Base-by-base conservation (phyloP, 2,888 invertebrate genomes). In the Ichneumoninae sp. region DNA sequence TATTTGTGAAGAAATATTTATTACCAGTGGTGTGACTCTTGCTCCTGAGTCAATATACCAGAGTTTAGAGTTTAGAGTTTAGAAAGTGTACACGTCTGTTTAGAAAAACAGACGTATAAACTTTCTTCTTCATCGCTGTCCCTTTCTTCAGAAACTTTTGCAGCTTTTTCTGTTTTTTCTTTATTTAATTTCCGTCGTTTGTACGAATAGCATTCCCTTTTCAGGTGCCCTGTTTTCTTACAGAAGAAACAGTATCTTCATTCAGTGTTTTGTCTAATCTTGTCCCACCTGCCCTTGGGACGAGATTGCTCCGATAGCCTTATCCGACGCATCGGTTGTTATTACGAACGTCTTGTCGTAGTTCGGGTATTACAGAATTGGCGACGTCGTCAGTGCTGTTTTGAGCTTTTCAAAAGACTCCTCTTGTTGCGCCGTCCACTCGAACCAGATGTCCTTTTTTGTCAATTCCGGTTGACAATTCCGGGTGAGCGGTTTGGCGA, bases 1-100 rank as follows among this genome's bases (percentile, higher is more conserved):
- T 3, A 5, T 4, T 7, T 7, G 69, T 26, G 36, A 85, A 86
- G 50, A 84, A 84, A 0, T 62, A 26, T 26, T 68, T 75, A 26
- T 84, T 16, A 13, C 80, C 78, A 0, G 74, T 78, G 84, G 86
- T 87, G 47, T 88, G 86, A 54, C 84, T 82, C 3, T 86, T 1
- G 87, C 88, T 40, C 82, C 86, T 8, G 84, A 86, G 47, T 86
- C 86, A 13, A 85, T 36, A 52, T 83, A 80, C 83, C 80, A 80
- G 4, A 19, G 19, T 19, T 19, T 19, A 19, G 19, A 19, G 19
- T 19, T 19, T 19, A 19, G 19, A 19, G 19, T 19, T 19, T 19
- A 19, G 19, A 19, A 19, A 19, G 19, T 19, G 19, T 19, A 19
- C 19, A 19, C 19, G 19, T 19, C 0, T 19, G 19, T 19, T 19